Evolutionary conservation across 2,888 invertebrate genomes (phyloP).

Genomic region (Tinea semifulvella): DNA sequence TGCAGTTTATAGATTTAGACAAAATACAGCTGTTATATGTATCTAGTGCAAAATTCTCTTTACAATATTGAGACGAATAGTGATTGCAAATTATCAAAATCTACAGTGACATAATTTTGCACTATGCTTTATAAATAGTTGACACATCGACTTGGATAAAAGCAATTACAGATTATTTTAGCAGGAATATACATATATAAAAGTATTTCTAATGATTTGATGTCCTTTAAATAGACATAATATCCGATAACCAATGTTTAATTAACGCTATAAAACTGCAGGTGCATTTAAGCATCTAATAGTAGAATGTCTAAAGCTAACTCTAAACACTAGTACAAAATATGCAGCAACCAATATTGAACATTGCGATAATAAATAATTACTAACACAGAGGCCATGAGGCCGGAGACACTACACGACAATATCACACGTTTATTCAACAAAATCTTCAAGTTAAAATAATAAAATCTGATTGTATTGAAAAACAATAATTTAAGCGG

Average conservation of each 20-base stretch:
- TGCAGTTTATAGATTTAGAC: conserved; percentile 45
- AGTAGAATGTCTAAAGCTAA: conserved; percentile 43
- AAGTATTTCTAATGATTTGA: neutral
- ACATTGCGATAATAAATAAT: conserved; percentile 47
- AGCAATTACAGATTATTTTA: conserved; percentile 2
- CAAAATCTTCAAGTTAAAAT: no score
- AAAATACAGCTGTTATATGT: conserved; percentile 41
- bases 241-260: conserved; percentile 14
- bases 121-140: conserved; percentile 17
- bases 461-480: no score
- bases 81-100: neutral
- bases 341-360: conserved; percentile 50
- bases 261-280: conserved; percentile 22
- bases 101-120: conserved; percentile 34
- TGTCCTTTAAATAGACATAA: conserved; percentile 18
- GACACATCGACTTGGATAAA: conserved; percentile 1
- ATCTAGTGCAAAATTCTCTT: conserved; percentile 8
- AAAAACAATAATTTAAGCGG: no score
- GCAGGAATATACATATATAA: neutral
- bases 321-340: conserved; percentile 41
- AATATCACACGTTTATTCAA: neutral
- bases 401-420: neutral
- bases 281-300: conserved; percentile 47
- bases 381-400: conserved; percentile 20
- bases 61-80: neutral